Conservation (phyloP, 2,888 invertebrate species). For the Piscicola geometra region DNA sequence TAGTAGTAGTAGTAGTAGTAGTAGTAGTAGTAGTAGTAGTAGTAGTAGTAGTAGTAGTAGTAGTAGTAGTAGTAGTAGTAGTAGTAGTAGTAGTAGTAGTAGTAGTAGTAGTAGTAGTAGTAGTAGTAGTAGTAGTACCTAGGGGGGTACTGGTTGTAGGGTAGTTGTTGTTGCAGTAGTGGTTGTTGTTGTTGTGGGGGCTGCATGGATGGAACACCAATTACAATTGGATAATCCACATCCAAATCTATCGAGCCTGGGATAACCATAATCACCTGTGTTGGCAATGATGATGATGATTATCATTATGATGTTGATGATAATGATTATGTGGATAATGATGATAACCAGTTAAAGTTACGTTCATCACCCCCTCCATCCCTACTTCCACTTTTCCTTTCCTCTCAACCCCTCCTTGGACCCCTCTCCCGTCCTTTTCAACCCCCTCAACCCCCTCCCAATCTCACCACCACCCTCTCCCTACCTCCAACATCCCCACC, state of each 20-base stretch:
- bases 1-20: slow-evolving; percentile 41
- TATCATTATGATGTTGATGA: background rate
- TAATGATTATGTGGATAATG: background rate
- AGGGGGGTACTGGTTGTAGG: slow-evolving; percentile 11
- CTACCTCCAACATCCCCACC: too few relatives aligned
- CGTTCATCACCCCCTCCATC: too few relatives aligned
- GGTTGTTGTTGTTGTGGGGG: too few relatives aligned
- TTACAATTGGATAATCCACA: background rate
- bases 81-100: slow-evolving; percentile 3
- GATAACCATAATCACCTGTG: background rate
- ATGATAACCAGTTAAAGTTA: too few relatives aligned
- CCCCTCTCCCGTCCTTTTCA: too few relatives aligned
- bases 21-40: slow-evolving; percentile 37
- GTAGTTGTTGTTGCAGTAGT: too few relatives aligned
- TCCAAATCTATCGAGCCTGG: background rate
- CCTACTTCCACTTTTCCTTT: too few relatives aligned
- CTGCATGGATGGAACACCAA: background rate
- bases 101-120: slow-evolving; percentile 19
- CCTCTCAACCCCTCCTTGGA: too few relatives aligned
- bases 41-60: slow-evolving; percentile 33
- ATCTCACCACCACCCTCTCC: too few relatives aligned
- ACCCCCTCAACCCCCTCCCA: background rate
- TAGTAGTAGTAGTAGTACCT: slow-evolving; percentile 33
- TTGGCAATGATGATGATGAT: background rate
- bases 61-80: slow-evolving; percentile 14